A percentile compares a stretch with the other conserved stretches of the same genome.
phyloP scores from a whole-genome alignment of 2,113 vertebrate genomes.

The Tyrannus savana region DNA sequence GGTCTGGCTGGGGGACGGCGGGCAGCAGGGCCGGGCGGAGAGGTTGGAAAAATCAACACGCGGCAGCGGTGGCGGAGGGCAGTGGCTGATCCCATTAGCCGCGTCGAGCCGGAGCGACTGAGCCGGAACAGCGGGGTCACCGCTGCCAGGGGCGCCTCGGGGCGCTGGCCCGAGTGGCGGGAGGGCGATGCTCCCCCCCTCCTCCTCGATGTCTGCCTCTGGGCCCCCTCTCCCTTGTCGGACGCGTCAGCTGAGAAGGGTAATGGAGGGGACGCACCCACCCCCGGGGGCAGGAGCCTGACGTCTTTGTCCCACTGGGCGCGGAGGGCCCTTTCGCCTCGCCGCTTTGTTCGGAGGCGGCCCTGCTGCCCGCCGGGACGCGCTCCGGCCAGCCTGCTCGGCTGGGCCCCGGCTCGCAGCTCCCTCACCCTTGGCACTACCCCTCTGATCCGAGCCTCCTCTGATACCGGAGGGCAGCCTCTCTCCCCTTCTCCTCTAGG shows the following conservation, averaged over 20 bases:
- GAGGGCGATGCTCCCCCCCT: neutral
- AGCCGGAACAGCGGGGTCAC: constrained; percentile 29
- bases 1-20: neutral
- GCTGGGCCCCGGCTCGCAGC: neutral
- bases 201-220: neutral
- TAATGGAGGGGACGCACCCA: neutral
- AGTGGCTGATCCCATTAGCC: constrained; percentile 61
- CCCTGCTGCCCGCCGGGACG: neutral
- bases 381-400: neutral
- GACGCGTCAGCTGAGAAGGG: neutral
- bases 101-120: neutral
- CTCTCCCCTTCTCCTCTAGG: neutral
- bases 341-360: neutral
- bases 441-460: neutral
- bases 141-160: neutral
- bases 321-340: neutral
- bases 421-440: neutral
- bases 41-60: constrained; percentile 71
- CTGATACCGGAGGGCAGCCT: neutral
- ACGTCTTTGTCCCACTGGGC: neutral
- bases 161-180: neutral
- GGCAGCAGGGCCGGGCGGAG: constrained; percentile 9
- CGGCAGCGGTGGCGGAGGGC: constrained; percentile 44
- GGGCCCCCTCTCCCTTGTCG: neutral
- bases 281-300: neutral